Evolutionary conservation across 2,797 vertebrate species (phyloP), one percentile per base, ranked within the genome.

Genomic region (Lithobates pipiens): DNA sequence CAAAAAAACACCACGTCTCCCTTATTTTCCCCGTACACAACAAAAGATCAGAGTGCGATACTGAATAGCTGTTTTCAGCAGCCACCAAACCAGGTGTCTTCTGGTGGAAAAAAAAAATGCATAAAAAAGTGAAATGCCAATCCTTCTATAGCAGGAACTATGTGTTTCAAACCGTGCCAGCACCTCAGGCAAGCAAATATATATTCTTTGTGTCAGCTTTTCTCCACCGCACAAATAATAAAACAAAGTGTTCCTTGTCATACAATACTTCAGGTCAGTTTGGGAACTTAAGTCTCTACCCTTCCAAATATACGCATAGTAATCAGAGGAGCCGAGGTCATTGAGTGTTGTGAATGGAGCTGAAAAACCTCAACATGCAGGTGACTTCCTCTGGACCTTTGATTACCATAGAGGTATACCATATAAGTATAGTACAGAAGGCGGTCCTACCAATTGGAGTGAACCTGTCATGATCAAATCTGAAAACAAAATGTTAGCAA

Each of bases 111-210:
- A 67, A 89, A 29, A 67, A 54, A 54, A 54, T 54, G 86, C 81
- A 84, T 88, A 67, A 91, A 89, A 89, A 91, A 93, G 90, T 91
- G 87, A 91, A 93, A 92, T 90, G 89, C 90, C 93, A 92, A 89
- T 91, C 91, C 90, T 88, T 88, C 90, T 89, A 89, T 88, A 92
- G 93, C 91, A 91, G 89, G 92, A 93, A 91, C 72, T 65, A 82
- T 74, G 73, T 74, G 75, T 94, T 94, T 94, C 89, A 93, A 89
- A 91, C 5, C 15, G 71, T 92, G 93, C 93, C 93, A 93, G 92
- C 85, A 88, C 85, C 81, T 69, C 21, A 63, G 85, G 93, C 92
- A 89, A 90, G 78, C 78, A 90, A 70, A 87, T 84, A 88, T 90
- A 70, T 88, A 88, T 76, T 92, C 90, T 88, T 85, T 91, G 89